Percentiles rank a stretch among this genome's conserved stretches.
These are phyloP conservation scores for Pogonomyrmex californicus DNA, from an alignment of 1,140 invertebrate genomes.

Conservation along the genomic window DNA sequence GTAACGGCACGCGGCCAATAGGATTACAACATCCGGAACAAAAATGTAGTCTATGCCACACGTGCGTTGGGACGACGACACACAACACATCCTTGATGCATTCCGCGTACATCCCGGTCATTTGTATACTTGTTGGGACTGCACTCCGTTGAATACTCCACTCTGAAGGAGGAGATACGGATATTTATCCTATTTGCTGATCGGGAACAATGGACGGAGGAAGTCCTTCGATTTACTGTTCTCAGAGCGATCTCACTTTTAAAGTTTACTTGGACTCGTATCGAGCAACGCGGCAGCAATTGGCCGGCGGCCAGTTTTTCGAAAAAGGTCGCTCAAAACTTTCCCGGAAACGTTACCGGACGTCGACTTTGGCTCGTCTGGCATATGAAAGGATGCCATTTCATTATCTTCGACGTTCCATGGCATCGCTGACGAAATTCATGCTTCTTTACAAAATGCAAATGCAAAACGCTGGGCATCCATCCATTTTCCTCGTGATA, in stretches of 20 bases:
- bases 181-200: constrained; percentile 33
- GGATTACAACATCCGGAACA: background rate
- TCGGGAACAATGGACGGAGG: background rate
- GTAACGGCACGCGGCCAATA: too few species aligned
- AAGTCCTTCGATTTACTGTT: constrained; percentile 1
- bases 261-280: constrained; percentile 55
- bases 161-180: background rate
- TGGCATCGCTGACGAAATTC: constrained; percentile 19
- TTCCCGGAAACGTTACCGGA: constrained; percentile 41
- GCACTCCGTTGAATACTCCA: constrained; percentile 2
- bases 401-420: constrained; percentile 66
- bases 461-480: constrained; percentile 13
- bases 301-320: constrained; percentile 63
- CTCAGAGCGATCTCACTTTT: constrained; percentile 38
- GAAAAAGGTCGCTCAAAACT: constrained; percentile 45
- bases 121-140: background rate
- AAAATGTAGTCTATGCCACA: constrained; percentile 31
- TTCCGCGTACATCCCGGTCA: background rate
- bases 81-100: background rate
- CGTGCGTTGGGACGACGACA: background rate
- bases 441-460: constrained; percentile 44
- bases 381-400: constrained; percentile 72
- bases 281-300: constrained; percentile 48
- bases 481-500: background rate
- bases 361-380: constrained; percentile 40